Evolutionary conservation across 2,797 vertebrate species (phyloP), one percentile per base, ranked within the genome.

Genomic region (Lacerta bilineata): DNA sequence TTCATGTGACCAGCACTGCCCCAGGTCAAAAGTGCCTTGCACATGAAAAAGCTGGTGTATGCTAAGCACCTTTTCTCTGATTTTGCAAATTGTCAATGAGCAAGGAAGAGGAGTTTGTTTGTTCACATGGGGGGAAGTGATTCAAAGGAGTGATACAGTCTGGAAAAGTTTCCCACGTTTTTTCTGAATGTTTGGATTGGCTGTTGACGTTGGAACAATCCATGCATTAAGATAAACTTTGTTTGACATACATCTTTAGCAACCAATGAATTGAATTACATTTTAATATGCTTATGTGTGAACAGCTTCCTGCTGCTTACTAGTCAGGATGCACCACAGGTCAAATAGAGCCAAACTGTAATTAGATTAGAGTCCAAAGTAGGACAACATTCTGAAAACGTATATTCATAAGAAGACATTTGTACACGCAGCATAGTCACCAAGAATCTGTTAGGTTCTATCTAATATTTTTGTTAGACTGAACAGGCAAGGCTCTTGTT

Each of bases 171-270:
- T 64, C 13, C 74, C 50, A 46, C 46, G 17, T 27, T 29, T 69
- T 77, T 25, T 55, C 71, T 75, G 25, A 59, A 88, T 13, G 78
- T 59, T 55, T 69, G 64, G 81, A 88, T 78, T 36, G 77, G 43
- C 10, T 55, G 55, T 46, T n/a, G 43, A 36, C 46, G 8, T 13
- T 69, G 5, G 9, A 82, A 66, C 39, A 27, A 36, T 55, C 25
- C 23, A 55, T 64, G 33, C 25, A 55, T 83, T 74, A 43, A 74
- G 50, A 23, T 80, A 87, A 74, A 76, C 61, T 75, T 82, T 78
- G 39, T 86, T 78, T 86, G 84, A 86, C 59, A 86, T 39, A 46
- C 71, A 77, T 85, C 74, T 46, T 33, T 77, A 83, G 33, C 41
- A 78, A 77, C 61, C 72, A 77, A 55, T 88, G 81, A 69, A 77